phyloP scores from a whole-genome alignment of 2,797 vertebrate genomes.

The Silurus lanzhouensis region DNA sequence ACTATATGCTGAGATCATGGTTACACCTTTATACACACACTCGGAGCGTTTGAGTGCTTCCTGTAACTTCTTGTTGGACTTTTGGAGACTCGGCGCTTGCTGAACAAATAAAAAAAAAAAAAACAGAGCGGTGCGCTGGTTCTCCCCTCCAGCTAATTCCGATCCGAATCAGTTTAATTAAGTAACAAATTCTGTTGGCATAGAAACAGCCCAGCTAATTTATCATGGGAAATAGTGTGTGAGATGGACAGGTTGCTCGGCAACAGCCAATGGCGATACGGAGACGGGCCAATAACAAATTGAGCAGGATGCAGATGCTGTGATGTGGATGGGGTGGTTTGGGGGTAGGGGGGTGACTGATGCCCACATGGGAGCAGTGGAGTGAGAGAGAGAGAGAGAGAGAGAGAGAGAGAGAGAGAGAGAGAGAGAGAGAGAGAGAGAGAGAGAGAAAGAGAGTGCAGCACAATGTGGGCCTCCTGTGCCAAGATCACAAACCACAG shows the following conservation, averaged over 20 bases:
- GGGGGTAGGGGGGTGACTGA: slow-evolving; percentile 28
- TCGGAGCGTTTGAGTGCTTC: neutral
- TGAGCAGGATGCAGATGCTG: slow-evolving; percentile 82
- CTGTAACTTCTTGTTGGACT: slow-evolving; percentile 14
- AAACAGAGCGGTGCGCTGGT: slow-evolving; percentile 64
- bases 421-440: slow-evolving; percentile 1
- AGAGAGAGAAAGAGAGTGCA: neutral
- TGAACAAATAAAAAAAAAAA: slow-evolving; percentile 50
- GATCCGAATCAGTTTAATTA: slow-evolving; percentile 94
- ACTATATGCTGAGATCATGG: neutral
- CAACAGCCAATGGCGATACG: slow-evolving; percentile 85
- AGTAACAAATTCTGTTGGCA: slow-evolving; percentile 96
- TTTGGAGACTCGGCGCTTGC: slow-evolving; percentile 62
- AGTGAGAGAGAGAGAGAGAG: slow-evolving; percentile 40
- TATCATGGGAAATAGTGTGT: slow-evolving; percentile 89
- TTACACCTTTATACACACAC: no score
- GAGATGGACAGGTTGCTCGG: slow-evolving; percentile 88
- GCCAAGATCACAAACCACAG: slow-evolving; percentile 56
- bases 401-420: slow-evolving; percentile 36
- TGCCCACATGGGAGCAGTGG: slow-evolving; percentile 56
- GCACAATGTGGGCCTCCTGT: slow-evolving; percentile 56
- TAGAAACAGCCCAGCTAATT: slow-evolving; percentile 92
- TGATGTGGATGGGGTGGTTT: slow-evolving; percentile 60
- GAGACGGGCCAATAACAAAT: slow-evolving; percentile 82
- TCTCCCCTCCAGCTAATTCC: slow-evolving; percentile 81